Base-by-base conservation (phyloP, 2,888 invertebrate species). In the Choristoneura rosaceana region DNA sequence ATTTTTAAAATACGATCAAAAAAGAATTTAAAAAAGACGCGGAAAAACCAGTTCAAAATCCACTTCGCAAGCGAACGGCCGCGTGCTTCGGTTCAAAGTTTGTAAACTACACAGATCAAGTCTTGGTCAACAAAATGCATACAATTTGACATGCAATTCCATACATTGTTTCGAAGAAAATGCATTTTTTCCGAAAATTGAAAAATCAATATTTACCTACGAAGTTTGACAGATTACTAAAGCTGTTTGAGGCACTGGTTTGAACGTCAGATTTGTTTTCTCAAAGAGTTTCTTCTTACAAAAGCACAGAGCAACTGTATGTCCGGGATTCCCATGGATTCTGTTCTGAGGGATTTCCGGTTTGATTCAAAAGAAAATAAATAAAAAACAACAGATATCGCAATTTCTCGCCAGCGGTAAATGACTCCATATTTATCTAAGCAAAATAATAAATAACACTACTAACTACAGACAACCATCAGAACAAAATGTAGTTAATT, bases 151-250 rank as follows among this genome's bases (percentile, higher is more conserved):
- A 52, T 50, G 64, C 64, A 64, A 38, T 64, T 50, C 15, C 50
- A 64, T 64, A 17, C 50, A 64, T 10, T 10, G 10, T 52, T 38
- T 12, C 15, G 15, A 5, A 38, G 50, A 15, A 64, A 64, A 64
- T 50, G 50, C 34, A 52, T 15, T 64, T 64, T 64, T 17, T 17
- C 50, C 17, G 15, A 52, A 50, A 38, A 15, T 17, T 5, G 15
- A 15, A 64, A 64, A 64, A 64, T 64, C 64, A 64, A 64, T 64
- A 64, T 38, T 38, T 38, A 64, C 15, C 15, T 17, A 45, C 45
- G 33, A 34, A 34, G 41, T 43, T 62, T 52, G 64, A 64, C 64
- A 64, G 10, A 33, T 38, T 7, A 14, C 3, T 14, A 14, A 14
- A 10, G 64, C 50, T 64, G 4, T 64, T 64, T 52, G 64, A 64